Percentiles rank a stretch among this genome's conserved stretches.
Conservation (phyloP, 1,140 invertebrate species). For the Eupeodes corollae region DNA sequence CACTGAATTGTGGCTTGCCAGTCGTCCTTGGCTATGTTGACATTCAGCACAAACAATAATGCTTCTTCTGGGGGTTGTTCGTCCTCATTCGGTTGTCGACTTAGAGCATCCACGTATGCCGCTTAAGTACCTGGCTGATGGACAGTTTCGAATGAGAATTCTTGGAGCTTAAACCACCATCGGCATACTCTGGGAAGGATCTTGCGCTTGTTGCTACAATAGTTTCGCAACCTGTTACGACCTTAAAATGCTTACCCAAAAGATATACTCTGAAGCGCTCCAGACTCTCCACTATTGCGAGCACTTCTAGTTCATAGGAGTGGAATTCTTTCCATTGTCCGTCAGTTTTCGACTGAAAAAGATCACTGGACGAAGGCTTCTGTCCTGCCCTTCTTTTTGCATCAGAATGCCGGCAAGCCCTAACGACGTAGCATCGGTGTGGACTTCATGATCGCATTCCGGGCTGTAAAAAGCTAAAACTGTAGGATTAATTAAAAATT, state of each 20-base stretch:
- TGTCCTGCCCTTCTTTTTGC: neutral
- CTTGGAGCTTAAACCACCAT: constrained; percentile 25
- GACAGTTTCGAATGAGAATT: constrained; percentile 22
- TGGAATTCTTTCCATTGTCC: neutral
- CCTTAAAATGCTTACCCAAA: constrained; percentile 19
- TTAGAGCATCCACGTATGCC: constrained; percentile 26
- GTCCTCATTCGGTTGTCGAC: constrained; percentile 11
- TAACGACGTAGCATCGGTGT: neutral
- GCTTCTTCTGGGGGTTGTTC: neutral
- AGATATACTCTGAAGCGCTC: constrained; percentile 10
- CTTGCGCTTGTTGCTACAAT: constrained; percentile 21
- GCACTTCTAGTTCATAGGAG: constrained; percentile 14
- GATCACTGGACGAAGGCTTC: neutral
- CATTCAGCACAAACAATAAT: neutral
- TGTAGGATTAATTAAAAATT: too few relatives aligned
- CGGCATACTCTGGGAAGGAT: constrained; percentile 19
- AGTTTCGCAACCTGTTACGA: constrained; percentile 24
- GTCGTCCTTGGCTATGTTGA: too few relatives aligned
- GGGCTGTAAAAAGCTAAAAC: neutral
- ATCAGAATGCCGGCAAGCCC: too few relatives aligned
- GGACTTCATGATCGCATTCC: neutral
- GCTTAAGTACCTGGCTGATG: constrained; percentile 13
- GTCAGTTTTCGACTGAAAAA: neutral
- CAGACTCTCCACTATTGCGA: constrained; percentile 17
- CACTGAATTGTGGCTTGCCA: too few relatives aligned